Evolutionary conservation across 2,888 invertebrate genomes (phyloP), one percentile per base, ranked within the genome.

Genomic region (Cremastinae sp.): DNA sequence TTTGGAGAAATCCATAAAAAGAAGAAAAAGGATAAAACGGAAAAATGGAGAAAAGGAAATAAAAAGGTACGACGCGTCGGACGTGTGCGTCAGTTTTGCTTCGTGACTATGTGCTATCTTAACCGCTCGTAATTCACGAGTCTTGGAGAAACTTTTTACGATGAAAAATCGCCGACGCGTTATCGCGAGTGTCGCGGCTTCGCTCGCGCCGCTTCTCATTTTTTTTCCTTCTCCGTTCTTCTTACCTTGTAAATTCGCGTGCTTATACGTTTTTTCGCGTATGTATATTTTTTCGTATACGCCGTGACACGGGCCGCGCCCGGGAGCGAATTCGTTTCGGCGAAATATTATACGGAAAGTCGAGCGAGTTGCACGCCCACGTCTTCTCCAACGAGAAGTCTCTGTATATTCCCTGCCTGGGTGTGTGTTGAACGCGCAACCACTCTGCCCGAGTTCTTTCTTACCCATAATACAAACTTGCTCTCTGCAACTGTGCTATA

Each of bases 71-170:
- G 49, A 8, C 55, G 53, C 28, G 56, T 47, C 64, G 69, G 45
- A 59, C 28, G 70, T 62, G 69, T 61, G 71, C 71, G 72, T 72
- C 69, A 45, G 69, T 71, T 74, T 78, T 69, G 55, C 73, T 65
- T 71, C 68, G 61, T 68, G 68, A 58, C 53, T 53, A 39, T 51
- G 49, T 43, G 71, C 75, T 79, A 79, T 78, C 78, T 78, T 74
- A 78, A 78, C 75, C 65, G 74, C 61, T 66, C 74, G 75, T 79
- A 78, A 79, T 78, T 75, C 71, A 79, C 73, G 56, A 55, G n/a
- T n/a, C n/a, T 59, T 61, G 58, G 59, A 51, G 55, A 61, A 78
- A 79, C 68, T 78, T 78, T 79, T 75, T 75, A 75, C 75, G 56
- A 78, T 75, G 78, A 79, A 79, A 79, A 78, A 79, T 79, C 71